Evolutionary conservation across 1,140 invertebrate species (phyloP).

Genomic region (Ooceraea biroi): DNA sequence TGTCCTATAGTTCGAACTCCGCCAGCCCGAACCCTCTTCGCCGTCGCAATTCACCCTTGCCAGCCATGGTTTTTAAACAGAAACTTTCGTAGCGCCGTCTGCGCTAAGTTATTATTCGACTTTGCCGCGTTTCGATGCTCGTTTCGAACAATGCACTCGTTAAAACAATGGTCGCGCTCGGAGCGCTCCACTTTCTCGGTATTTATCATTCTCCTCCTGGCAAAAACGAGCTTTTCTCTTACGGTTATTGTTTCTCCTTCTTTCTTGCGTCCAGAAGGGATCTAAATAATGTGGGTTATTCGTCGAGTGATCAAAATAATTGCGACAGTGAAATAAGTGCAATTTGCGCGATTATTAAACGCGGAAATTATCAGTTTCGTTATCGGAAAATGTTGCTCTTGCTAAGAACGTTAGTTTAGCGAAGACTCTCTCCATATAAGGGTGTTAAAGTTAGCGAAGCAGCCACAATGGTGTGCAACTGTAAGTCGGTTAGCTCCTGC

Average conservation of each 20-base stretch:
- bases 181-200: neutral
- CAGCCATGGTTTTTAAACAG: neutral
- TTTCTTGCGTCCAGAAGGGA: neutral
- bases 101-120: conserved; percentile 25
- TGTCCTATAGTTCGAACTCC: neutral
- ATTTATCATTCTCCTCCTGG: conserved; percentile 16
- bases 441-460: neutral
- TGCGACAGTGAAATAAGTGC: too few relatives aligned
- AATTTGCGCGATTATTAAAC: too few relatives aligned
- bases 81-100: conserved; percentile 25
- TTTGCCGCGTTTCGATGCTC: neutral
- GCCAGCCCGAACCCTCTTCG: neutral
- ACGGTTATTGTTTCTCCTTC: conserved; percentile 2
- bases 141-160: conserved; percentile 8
- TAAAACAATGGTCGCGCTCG: conserved; percentile 28
- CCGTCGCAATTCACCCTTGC: neutral
- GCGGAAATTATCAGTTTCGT: neutral
- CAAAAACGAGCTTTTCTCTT: neutral
- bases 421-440: neutral
- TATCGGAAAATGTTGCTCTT: neutral
- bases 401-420: neutral
- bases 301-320: too few relatives aligned
- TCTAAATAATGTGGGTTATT: neutral
- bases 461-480: neutral
- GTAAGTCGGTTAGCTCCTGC: neutral